Percentiles rank a stretch among this genome's conserved stretches.
These are phyloP conservation scores for Rhinatrema bivittatum DNA, from an alignment of 2,797 vertebrate species.

Conservation along the genomic window DNA sequence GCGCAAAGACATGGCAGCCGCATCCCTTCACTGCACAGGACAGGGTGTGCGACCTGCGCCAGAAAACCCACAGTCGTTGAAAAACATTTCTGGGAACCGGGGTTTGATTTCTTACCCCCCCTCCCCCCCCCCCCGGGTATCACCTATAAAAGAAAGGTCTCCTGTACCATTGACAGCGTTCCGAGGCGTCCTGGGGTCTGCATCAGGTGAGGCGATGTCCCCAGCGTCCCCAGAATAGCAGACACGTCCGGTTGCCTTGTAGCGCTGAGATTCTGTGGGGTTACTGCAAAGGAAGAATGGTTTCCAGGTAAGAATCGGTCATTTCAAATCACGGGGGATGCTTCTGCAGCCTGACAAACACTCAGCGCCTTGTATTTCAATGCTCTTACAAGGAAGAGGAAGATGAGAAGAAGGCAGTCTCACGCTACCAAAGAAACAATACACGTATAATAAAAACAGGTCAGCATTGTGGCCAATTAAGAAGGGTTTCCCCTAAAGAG, in stretches of 20 bases:
- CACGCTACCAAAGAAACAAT: no score
- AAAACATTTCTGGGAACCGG: background rate
- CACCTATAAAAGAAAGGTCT: background rate
- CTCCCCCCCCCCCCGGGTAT: no score
- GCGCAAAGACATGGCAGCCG: no score
- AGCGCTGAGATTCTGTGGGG: slow-evolving; percentile 45
- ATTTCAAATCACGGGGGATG: background rate
- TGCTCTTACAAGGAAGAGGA: no score
- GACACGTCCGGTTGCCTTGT: slow-evolving; percentile 69
- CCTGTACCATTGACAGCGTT: slow-evolving; percentile 59
- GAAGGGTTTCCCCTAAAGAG: no score
- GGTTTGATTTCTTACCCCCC: background rate
- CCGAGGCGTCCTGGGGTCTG: slow-evolving; percentile 60
- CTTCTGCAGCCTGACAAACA: no score
- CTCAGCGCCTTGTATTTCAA: no score
- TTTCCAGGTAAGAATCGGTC: background rate
- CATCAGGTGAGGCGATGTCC: slow-evolving; percentile 60
- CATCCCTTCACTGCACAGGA: no score
- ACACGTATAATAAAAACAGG: no score
- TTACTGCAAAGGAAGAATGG: slow-evolving; percentile 37
- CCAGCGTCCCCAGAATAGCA: slow-evolving; percentile 63
- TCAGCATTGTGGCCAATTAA: no score
- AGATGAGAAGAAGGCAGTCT: no score
- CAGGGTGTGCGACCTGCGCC: no score
- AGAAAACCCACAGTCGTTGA: background rate